phyloP scores from a whole-genome alignment of 2,797 vertebrate genomes.

The Bryconaethiops microstoma region DNA sequence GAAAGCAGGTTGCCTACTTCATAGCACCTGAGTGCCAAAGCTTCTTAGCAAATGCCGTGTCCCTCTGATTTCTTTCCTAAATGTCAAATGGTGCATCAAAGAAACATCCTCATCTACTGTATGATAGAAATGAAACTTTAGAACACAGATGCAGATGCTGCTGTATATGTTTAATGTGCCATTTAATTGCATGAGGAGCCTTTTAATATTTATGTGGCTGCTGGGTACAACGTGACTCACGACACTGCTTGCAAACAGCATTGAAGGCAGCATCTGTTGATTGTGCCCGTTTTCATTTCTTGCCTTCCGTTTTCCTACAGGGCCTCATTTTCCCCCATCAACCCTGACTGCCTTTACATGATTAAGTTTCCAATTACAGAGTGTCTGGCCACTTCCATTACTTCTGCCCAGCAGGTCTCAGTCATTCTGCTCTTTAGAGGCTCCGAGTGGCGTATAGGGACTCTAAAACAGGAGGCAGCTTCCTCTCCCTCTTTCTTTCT shows the following conservation, averaged over 20 bases:
- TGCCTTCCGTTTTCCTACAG: slow-evolving; percentile 46
- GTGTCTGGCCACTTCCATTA: slow-evolving; percentile 46
- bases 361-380: slow-evolving; percentile 64
- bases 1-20: slow-evolving; percentile 46
- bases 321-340: slow-evolving; percentile 48
- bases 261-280: slow-evolving; percentile 52
- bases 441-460: slow-evolving; percentile 20
- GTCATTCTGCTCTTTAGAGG: slow-evolving; percentile 40
- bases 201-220: slow-evolving; percentile 40
- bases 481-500: slow-evolving; percentile 3
- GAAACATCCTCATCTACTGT: neutral
- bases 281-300: slow-evolving; percentile 46
- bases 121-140: neutral
- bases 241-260: slow-evolving; percentile 27
- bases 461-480: slow-evolving; percentile 31
- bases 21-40: slow-evolving; percentile 36
- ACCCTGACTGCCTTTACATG: slow-evolving; percentile 51
- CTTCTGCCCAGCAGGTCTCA: slow-evolving; percentile 34
- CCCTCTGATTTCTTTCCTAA: neutral
- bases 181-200: slow-evolving; percentile 7
- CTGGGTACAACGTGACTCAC: neutral
- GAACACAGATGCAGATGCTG: neutral
- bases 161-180: slow-evolving; percentile 17
- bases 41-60: slow-evolving; percentile 1
- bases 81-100: slow-evolving; percentile 2